phyloP scores from a whole-genome alignment of 2,888 invertebrate species.

The Melinopterus prodromus region DNA sequence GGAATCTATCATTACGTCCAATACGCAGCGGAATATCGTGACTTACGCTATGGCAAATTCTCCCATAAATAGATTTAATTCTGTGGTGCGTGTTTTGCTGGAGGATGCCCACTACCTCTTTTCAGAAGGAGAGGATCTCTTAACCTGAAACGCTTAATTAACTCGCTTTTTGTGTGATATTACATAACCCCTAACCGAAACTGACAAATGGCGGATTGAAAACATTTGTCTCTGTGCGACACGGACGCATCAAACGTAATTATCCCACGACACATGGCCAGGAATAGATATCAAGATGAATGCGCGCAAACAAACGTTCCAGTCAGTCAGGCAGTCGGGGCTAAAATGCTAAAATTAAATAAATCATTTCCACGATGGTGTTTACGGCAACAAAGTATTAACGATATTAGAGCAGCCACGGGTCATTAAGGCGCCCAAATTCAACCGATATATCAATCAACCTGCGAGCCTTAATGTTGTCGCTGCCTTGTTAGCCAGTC shows the following conservation, averaged over 20 bases:
- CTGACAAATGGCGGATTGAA: constrained; percentile 43
- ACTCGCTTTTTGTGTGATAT: constrained; percentile 15
- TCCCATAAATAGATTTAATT: constrained; percentile 9
- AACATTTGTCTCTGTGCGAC: constrained; percentile 44
- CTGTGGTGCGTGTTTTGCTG: constrained; percentile 11
- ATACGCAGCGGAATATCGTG: constrained; percentile 4
- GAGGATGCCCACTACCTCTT: background rate
- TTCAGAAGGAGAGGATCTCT: background rate
- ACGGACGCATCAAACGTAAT: constrained; percentile 46
- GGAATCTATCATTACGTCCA: constrained; percentile 4
- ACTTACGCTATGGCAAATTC: background rate
- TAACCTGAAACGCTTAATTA: background rate
- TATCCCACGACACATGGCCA: constrained; percentile 37
- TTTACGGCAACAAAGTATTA: constrained; percentile 4
- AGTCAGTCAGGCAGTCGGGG: constrained; percentile 34
- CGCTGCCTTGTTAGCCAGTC: constrained; percentile 4
- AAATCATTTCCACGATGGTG: constrained; percentile 44
- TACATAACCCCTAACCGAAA: constrained; percentile 33
- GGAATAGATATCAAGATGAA: constrained; percentile 19
- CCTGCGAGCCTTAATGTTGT: background rate
- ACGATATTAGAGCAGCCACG: constrained; percentile 4
- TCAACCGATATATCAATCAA: background rate
- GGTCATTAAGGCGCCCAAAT: constrained; percentile 4
- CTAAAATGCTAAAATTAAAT: constrained; percentile 48
- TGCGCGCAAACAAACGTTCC: constrained; percentile 25